phyloP scores from a whole-genome alignment of 2,888 invertebrate genomes.

The Tipula vernalis region DNA sequence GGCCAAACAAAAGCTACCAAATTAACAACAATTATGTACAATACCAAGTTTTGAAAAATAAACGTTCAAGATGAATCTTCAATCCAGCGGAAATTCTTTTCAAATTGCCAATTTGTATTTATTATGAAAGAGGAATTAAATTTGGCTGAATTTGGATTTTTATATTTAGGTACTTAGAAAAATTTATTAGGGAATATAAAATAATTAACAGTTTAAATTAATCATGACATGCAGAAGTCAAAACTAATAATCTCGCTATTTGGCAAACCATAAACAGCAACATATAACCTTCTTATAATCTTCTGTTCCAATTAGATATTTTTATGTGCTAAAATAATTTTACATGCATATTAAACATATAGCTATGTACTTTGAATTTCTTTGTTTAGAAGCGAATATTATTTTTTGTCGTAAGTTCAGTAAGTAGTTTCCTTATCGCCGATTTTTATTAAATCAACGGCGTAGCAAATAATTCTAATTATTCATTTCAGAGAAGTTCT shows the following conservation, averaged over 20 bases:
- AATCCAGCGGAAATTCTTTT: no score
- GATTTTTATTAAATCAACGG: background rate
- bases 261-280: background rate
- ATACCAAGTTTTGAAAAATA: no score
- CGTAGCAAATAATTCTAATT: background rate
- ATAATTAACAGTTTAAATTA: no score
- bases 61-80: no score
- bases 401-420: background rate
- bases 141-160: background rate
- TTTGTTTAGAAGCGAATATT: background rate
- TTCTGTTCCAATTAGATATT: background rate
- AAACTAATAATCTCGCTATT: no score
- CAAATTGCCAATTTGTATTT: no score
- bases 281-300: background rate
- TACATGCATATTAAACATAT: no score
- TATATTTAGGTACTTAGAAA: no score
- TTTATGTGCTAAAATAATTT: no score
- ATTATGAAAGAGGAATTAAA: background rate
- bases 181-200: no score
- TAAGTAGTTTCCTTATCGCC: background rate
- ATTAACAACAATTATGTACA: background rate
- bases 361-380: background rate
- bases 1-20: background rate
- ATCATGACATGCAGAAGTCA: no score
- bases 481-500: background rate